These are phyloP conservation scores for Rhagoletis zephyria DNA, from an alignment of 1,140 invertebrate species.

Conservation along the genomic window DNA sequence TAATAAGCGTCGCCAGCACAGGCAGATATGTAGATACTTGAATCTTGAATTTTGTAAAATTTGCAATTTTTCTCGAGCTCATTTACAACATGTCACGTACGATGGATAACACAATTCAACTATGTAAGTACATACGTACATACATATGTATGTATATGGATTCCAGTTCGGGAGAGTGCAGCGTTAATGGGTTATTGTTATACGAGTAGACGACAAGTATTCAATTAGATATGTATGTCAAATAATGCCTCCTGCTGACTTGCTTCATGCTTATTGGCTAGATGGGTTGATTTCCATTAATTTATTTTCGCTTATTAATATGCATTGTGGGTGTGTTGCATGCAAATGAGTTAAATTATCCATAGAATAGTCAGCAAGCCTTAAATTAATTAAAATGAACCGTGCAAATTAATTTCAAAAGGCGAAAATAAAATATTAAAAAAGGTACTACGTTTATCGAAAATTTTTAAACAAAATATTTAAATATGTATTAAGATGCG, in stretches of 20 bases:
- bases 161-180: background rate
- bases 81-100: slow-evolving; percentile 43
- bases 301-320: background rate
- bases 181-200: slow-evolving; percentile 5
- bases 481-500: background rate
- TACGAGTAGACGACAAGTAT: slow-evolving; percentile 15
- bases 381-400: background rate
- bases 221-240: background rate
- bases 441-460: background rate
- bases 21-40: background rate
- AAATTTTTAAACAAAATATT: background rate
- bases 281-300: slow-evolving; percentile 8
- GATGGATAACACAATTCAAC: background rate
- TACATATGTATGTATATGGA: background rate
- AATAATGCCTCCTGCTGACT: background rate
- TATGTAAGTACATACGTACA: background rate
- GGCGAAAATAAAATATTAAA: background rate
- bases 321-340: slow-evolving; percentile 13
- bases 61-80: slow-evolving; percentile 2
- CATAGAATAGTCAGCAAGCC: background rate
- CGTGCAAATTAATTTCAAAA: background rate
- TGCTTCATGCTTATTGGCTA: background rate
- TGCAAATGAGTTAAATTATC: background rate
- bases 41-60: background rate
- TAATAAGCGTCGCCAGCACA: background rate